A percentile compares a stretch with the other conserved stretches of the same genome.
phyloP scores from a whole-genome alignment of 1,140 invertebrate species.

The Temnothorax curvispinosus region DNA sequence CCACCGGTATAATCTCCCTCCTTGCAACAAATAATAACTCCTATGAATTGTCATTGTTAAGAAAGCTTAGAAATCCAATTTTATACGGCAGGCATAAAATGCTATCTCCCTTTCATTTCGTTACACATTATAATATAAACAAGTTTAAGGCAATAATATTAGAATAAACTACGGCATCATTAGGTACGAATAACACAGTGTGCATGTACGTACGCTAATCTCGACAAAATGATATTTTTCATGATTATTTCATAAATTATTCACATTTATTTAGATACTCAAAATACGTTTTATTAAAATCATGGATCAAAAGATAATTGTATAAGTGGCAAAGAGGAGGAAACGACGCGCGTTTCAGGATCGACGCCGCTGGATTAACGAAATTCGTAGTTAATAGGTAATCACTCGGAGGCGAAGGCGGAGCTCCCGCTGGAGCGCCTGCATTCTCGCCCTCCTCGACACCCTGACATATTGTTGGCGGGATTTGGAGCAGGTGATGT shows the following conservation, averaged over 20 bases:
- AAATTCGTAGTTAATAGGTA: background rate
- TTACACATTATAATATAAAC: background rate
- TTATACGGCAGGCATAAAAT: background rate
- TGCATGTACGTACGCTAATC: background rate
- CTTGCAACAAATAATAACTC: background rate
- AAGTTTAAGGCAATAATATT: background rate
- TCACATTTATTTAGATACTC: no score
- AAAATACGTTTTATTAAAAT: no score
- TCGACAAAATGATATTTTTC: no score
- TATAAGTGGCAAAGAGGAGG: background rate
- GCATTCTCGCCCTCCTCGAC: background rate
- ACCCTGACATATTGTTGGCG: background rate
- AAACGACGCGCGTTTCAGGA: background rate
- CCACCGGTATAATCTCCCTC: background rate
- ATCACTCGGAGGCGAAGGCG: background rate
- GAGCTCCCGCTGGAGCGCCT: background rate
- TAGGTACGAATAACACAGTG: background rate
- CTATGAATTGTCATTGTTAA: background rate
- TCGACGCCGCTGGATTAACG: background rate
- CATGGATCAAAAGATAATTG: background rate
- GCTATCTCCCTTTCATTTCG: background rate
- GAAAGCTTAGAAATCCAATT: constrained; percentile 3
- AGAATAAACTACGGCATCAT: background rate
- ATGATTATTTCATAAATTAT: no score
- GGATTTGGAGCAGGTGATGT: no score